A percentile compares a stretch with the other conserved stretches of the same genome.
phyloP scores from a whole-genome alignment of 2,888 invertebrate species.

The Pristionchus maxplancki region DNA sequence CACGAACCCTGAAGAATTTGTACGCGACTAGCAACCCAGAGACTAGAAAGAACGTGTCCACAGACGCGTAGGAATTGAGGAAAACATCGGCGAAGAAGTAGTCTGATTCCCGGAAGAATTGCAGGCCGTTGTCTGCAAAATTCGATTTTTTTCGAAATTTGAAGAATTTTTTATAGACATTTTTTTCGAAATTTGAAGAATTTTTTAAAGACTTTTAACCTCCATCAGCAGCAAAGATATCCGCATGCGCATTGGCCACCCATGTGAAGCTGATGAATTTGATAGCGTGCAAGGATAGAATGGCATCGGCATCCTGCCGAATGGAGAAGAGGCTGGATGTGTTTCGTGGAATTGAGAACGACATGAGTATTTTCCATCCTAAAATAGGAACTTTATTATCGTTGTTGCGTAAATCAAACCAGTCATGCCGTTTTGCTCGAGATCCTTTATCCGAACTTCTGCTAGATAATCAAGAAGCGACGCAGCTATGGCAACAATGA shows the following conservation, averaged over 20 bases:
- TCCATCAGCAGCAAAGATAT: not conserved
- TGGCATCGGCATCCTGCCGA: not conserved
- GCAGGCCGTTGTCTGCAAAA: not conserved
- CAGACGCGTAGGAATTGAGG: not conserved
- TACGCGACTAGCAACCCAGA: not conserved
- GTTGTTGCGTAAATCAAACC: not conserved
- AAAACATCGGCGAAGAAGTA: conserved; percentile 8
- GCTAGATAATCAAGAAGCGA: not conserved
- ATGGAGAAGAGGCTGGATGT: not conserved
- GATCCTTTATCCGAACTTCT: not conserved
- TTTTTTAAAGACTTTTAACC: not conserved
- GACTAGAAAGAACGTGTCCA: conserved; percentile 25
- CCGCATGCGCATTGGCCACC: not conserved
- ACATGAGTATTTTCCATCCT: conserved; percentile 9
- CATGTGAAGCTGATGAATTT: conserved; percentile 26
- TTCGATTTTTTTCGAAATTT: not conserved
- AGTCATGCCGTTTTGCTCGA: not conserved
- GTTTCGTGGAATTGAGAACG: not conserved
- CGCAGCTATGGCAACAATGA: not conserved
- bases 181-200: too few relatives aligned
- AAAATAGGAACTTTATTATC: too few relatives aligned
- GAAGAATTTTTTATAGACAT: not conserved
- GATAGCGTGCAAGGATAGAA: not conserved
- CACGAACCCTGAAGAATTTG: conserved; percentile 5
- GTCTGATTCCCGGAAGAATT: not conserved